Evolutionary conservation across 2,113 vertebrate species (phyloP).

Genomic region (Geococcyx californianus): DNA sequence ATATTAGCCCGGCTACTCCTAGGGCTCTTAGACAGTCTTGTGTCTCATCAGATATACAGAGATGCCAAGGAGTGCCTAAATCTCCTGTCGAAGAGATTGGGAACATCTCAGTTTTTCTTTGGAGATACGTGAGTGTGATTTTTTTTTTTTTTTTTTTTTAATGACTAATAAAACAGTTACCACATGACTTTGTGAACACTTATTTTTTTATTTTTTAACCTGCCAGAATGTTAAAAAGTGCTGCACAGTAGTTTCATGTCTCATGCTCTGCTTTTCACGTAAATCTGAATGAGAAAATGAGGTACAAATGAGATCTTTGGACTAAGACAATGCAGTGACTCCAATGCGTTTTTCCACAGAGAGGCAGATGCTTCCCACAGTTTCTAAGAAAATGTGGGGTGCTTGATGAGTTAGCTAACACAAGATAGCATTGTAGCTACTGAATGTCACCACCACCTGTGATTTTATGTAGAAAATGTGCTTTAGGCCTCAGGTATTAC

Average conservation of each 20-base stretch:
- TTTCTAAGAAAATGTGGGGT: background rate
- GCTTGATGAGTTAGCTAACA: background rate
- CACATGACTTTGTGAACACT: background rate
- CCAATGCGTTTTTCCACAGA: background rate
- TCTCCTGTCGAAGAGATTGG: slow-evolving; percentile 92
- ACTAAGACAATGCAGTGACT: background rate
- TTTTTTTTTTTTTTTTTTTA: background rate
- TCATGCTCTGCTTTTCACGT: background rate
- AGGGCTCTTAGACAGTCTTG: slow-evolving; percentile 41
- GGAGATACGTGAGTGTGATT: slow-evolving; percentile 88
- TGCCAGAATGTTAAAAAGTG: background rate
- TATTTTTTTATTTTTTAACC: background rate
- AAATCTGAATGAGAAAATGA: background rate
- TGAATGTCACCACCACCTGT: background rate
- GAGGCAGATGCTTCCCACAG: background rate
- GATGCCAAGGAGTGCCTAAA: slow-evolving; percentile 98
- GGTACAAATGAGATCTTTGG: background rate
- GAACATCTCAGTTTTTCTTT: slow-evolving; percentile 91
- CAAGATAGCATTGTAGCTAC: background rate
- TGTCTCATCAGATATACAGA: slow-evolving; percentile 88
- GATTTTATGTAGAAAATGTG: background rate
- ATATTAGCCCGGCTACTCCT: background rate
- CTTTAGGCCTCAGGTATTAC: background rate
- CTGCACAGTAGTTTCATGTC: background rate
- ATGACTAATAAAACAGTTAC: background rate